Conservation (phyloP, 2,113 vertebrate genomes). For the Pelobates fuscus region DNA sequence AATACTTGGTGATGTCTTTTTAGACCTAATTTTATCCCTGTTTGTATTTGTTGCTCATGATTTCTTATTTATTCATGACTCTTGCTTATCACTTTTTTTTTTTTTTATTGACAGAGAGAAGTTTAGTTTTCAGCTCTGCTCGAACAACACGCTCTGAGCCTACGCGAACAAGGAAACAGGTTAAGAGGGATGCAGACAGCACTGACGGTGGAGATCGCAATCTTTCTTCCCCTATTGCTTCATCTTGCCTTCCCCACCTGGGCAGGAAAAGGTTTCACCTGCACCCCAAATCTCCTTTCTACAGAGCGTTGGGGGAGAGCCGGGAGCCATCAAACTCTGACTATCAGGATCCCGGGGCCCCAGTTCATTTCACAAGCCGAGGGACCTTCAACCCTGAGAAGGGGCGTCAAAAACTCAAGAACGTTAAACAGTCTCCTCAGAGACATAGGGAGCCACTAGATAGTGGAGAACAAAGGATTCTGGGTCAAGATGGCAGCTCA, state of each 20-base stretch:
- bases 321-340: conserved; percentile 53
- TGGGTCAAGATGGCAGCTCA: conserved; percentile 67
- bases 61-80: too few relatives aligned
- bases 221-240: conserved; percentile 70
- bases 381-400: conserved; percentile 93
- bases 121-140: conserved; percentile 62
- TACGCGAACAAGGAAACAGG: conserved; percentile 65
- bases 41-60: too few relatives aligned
- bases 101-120: conserved; percentile 73
- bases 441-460: conserved; percentile 81
- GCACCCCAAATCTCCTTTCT: conserved; percentile 84
- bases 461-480: conserved; percentile 50
- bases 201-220: conserved; percentile 69
- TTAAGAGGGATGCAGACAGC: conserved; percentile 71
- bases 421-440: conserved; percentile 74
- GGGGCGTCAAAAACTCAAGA: conserved; percentile 89
- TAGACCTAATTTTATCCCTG: too few relatives aligned
- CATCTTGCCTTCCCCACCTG: conserved; percentile 70
- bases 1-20: too few relatives aligned
- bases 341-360: conserved; percentile 69
- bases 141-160: conserved; percentile 71
- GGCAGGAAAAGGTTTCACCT: conserved; percentile 81
- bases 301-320: conserved; percentile 58
- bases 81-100: not conserved
- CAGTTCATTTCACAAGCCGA: conserved; percentile 84